Evolutionary conservation across 2,113 vertebrate genomes (phyloP), one percentile per base, ranked within the genome.

Genomic region (Spermophilus dauricus): DNA sequence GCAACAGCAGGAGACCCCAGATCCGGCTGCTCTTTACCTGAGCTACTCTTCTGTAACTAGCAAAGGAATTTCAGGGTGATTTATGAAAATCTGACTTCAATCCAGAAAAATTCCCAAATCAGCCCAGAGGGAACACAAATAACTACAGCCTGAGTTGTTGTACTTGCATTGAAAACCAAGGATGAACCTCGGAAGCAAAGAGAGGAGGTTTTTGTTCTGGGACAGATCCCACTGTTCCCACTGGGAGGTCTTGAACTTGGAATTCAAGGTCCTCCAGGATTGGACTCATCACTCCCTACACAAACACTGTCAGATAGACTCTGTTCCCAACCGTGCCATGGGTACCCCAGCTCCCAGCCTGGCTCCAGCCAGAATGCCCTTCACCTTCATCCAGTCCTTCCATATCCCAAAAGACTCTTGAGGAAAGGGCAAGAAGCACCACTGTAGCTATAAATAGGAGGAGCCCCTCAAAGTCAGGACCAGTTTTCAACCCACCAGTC

Each of bases 31-130:
- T 75, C 17, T 94, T 39, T 42, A 94, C 94, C 89, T 93, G 78
- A 73, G 75, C 75, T 76, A 63, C 67, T 81, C 85, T 91, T 78
- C 37, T 48, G 18, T 63, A 20, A 45, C n/a, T 4, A 86, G 86
- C 78, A n/a, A 58, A 96, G 56, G 78, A 91, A 89, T 78, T 89
- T 22, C 63, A 80, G 39, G 39, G 22, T 58, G 73, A 96, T 95
- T 95, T 89, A 97, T 83, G 92, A 91, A 93, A 78, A 89, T 56
- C 70, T 89, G 80, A 95, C 39, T 72, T 92, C 92, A 39, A 65
- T 83, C 84, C 58, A 72, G 63, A 89, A 88, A 89, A 94, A 89
- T 84, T 97, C 95, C 72, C 89, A 83, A 84, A 90, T 58, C 7
- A 96, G 70, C 84, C 84, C 48, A 70, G 53, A 51, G 87, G 84